phyloP scores from a whole-genome alignment of 1,140 invertebrate genomes.

The Portunus trituberculatus region DNA sequence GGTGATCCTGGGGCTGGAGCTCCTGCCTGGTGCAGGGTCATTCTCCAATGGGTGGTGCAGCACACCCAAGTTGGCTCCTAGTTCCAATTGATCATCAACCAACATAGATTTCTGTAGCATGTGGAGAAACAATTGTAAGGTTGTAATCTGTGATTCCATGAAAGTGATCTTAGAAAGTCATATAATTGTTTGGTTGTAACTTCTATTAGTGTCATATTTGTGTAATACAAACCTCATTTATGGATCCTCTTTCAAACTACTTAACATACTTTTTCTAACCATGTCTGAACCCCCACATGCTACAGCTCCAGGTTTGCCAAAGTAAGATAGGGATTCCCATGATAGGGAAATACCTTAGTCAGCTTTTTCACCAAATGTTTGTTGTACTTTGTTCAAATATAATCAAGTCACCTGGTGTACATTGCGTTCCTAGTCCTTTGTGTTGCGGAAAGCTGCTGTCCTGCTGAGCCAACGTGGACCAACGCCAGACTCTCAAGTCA shows the following conservation, averaged over 20 bases:
- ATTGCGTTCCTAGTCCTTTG: slow-evolving; percentile 75
- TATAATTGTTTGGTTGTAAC: slow-evolving; percentile 73
- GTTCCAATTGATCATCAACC: slow-evolving; percentile 56
- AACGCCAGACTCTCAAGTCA: slow-evolving; percentile 69
- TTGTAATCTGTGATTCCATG: slow-evolving; percentile 64
- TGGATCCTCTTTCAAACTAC: slow-evolving; percentile 65
- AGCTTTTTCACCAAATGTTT: slow-evolving; percentile 71
- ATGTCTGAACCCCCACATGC: slow-evolving; percentile 66
- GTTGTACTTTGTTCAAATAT: slow-evolving; percentile 73
- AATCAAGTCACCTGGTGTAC: slow-evolving; percentile 64
- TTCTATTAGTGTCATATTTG: slow-evolving; percentile 67
- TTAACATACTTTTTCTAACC: slow-evolving; percentile 64
- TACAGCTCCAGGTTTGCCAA: slow-evolving; percentile 61
- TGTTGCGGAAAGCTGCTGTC: slow-evolving; percentile 72
- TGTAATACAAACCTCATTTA: slow-evolving; percentile 60
- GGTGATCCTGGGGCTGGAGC: slow-evolving; percentile 40
- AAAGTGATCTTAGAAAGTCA: slow-evolving; percentile 44
- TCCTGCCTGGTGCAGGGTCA: slow-evolving; percentile 47
- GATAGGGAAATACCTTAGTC: slow-evolving; percentile 60
- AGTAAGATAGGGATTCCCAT: slow-evolving; percentile 49
- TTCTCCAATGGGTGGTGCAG: slow-evolving; percentile 45
- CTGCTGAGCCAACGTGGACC: slow-evolving; percentile 70
- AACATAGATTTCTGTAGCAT: slow-evolving; percentile 68
- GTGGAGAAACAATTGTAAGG: slow-evolving; percentile 61
- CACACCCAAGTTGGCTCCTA: slow-evolving; percentile 38